Conservation (phyloP, 2,888 invertebrate genomes). For the Mayetiola destructor region DNA sequence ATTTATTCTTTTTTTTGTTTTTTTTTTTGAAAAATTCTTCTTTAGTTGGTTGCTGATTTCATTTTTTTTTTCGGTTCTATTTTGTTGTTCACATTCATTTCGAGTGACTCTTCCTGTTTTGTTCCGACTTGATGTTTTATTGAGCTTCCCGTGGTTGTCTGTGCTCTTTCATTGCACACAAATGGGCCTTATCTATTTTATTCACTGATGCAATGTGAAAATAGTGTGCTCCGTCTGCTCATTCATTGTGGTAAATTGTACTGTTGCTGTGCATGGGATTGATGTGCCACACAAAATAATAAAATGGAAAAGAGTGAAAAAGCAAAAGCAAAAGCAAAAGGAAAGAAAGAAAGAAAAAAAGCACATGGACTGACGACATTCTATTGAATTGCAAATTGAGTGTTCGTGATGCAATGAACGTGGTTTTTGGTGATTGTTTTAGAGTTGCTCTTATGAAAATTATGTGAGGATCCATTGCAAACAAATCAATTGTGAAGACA, state of each 20-base stretch:
- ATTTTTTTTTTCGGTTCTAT: too few relatives aligned
- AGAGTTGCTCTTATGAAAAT: neutral
- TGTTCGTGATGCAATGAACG: neutral
- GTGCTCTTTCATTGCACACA: neutral
- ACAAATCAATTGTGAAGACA: neutral
- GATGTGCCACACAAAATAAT: neutral
- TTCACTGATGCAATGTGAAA: neutral
- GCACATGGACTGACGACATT: too few relatives aligned
- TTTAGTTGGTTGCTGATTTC: too few relatives aligned
- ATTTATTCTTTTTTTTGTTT: too few relatives aligned
- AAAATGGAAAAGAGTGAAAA: conserved; percentile 1
- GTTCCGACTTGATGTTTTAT: neutral
- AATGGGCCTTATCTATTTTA: neutral
- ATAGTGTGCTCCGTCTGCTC: neutral
- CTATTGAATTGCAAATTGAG: neutral
- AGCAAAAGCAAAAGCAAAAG: too few relatives aligned
- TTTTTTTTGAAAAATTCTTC: too few relatives aligned
- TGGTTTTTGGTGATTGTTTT: too few relatives aligned
- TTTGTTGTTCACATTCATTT: too few relatives aligned
- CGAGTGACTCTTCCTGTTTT: neutral
- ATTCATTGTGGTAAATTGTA: neutral
- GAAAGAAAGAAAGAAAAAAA: too few relatives aligned
- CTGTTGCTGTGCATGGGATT: neutral
- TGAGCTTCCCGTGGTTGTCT: neutral
- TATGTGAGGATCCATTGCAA: neutral